A percentile compares a stretch with the other conserved stretches of the same genome.
Conservation (phyloP, 2,888 invertebrate genomes). For the Dynastes maya region DNA sequence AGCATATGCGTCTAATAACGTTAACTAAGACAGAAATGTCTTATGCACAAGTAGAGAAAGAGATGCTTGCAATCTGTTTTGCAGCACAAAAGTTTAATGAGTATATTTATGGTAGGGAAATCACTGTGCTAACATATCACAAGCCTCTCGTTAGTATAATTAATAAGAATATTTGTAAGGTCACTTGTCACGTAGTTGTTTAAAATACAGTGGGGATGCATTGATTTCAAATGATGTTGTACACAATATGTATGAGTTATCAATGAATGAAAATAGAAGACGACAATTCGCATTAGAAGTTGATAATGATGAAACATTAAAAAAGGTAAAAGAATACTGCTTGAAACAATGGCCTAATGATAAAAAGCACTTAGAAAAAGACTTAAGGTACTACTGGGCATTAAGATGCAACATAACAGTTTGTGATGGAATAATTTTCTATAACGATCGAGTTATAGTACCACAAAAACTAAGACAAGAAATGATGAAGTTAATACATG, state of each 20-base stretch:
- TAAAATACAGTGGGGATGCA: conserved; percentile 23
- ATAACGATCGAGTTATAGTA: conserved; percentile 40
- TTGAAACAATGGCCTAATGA: conserved; percentile 31
- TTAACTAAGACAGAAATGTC: too few species aligned
- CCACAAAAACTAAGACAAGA: conserved; percentile 36
- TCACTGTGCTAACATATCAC: conserved; percentile 18
- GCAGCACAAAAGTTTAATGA: too few species aligned
- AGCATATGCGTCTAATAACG: too few species aligned
- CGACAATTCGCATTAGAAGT: conserved; percentile 5
- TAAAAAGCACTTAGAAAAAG: conserved; percentile 9
- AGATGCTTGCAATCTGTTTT: too few species aligned
- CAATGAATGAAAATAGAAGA: conserved; percentile 27
- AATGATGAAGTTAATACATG: conserved; percentile 32
- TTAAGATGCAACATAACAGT: conserved; percentile 34
- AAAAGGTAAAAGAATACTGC: conserved; percentile 14
- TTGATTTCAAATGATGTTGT: conserved; percentile 25
- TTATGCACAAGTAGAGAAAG: too few species aligned
- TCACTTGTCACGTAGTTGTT: conserved; percentile 33
- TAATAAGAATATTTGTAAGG: conserved; percentile 11
- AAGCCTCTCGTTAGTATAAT: conserved; percentile 17
- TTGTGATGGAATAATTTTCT: conserved; percentile 24
- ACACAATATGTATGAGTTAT: conserved; percentile 18
- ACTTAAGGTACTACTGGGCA: conserved; percentile 17
- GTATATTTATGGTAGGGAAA: too few species aligned
- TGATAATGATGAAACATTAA: conserved; percentile 21